Conservation (phyloP, 2,797 vertebrate species). For the Enteromius fasciolatus region DNA sequence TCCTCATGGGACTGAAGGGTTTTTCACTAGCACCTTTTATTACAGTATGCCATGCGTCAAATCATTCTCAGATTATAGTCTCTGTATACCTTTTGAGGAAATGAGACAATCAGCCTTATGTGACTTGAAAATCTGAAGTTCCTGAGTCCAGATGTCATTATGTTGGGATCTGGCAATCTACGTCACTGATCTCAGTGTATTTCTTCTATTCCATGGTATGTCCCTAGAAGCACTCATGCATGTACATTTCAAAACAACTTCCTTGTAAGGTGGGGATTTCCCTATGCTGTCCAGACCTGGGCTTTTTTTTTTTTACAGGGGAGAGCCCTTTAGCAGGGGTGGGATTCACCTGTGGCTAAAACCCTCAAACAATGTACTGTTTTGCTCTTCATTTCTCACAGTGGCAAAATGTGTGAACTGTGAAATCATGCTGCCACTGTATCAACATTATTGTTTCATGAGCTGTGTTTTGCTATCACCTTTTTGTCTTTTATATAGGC, state of each 20-base stretch:
- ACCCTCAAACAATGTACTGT: neutral
- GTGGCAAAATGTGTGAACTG: neutral
- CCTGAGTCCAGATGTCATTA: neutral
- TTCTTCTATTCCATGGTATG: conserved; percentile 2
- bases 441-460: neutral
- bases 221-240: conserved; percentile 31
- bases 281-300: neutral
- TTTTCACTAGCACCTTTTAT: conserved; percentile 4
- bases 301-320: neutral
- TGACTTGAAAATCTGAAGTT: neutral
- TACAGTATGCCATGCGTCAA: conserved; percentile 24
- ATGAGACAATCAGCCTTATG: neutral
- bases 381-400: neutral
- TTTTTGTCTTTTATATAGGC: neutral
- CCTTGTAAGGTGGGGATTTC: conserved; percentile 33
- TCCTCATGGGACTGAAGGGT: conserved; percentile 20
- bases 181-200: neutral
- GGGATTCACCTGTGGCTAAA: conserved; percentile 26
- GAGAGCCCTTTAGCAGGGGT: neutral
- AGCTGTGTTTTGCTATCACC: neutral
- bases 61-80: conserved; percentile 19
- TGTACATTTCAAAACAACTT: conserved; percentile 33
- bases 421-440: neutral
- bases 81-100: neutral
- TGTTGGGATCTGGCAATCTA: neutral